Evolutionary conservation across 2,797 vertebrate genomes (phyloP).

Genomic region (Platyrinchus mystaceus): DNA sequence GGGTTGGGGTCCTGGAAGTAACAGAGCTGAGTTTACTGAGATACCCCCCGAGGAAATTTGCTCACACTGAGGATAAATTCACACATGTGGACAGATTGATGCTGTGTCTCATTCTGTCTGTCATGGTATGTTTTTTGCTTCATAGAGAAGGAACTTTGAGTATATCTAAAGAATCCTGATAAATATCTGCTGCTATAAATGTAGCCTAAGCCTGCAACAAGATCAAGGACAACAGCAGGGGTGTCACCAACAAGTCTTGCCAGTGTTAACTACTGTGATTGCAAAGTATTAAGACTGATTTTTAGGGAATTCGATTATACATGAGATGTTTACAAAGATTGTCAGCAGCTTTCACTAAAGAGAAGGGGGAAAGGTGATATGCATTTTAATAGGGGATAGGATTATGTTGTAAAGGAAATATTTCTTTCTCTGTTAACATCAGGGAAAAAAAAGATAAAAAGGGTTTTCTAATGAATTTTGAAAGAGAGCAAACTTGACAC

Average conservation of each 20-base stretch:
- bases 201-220: background rate
- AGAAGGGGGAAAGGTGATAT: background rate
- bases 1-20: background rate
- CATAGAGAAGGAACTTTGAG: background rate
- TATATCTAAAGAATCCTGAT: background rate
- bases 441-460: background rate
- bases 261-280: background rate
- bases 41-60: background rate
- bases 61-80: fast-evolving
- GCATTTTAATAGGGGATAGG: background rate
- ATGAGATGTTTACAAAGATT: background rate
- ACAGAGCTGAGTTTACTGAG: background rate
- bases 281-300: background rate
- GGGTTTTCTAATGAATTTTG: background rate
- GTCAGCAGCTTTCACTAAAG: background rate
- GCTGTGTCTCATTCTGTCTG: background rate
- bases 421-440: background rate
- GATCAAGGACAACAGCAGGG: background rate
- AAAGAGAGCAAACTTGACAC: background rate
- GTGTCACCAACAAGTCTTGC: background rate
- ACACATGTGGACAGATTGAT: background rate
- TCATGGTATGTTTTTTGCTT: background rate
- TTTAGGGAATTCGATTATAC: background rate
- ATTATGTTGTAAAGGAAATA: background rate
- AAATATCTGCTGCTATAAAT: background rate